Base-by-base conservation (phyloP, 2,888 invertebrate genomes). In the Zaprionus obscuricornis region DNA sequence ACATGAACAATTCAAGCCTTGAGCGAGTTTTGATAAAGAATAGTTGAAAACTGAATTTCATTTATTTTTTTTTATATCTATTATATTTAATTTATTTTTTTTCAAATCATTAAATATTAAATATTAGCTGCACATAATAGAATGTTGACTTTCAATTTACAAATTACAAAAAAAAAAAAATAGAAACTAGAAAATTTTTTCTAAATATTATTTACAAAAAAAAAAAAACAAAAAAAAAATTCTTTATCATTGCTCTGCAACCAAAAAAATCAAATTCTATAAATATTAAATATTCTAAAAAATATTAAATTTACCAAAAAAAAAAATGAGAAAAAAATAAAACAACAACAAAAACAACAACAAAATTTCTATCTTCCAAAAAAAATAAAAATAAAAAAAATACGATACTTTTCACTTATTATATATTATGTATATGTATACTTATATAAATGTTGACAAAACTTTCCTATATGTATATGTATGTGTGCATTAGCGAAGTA, bases 401-500 rank as follows among this genome's bases (percentile, higher is more conserved):
- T 13, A 17, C 43, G 54, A 66, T 59, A 68, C 56, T 74, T 64
- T 65, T 63, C 65, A 73, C 71, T 56, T 51, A 59, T 57, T 43
- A 18, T 43, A 17, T 11, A 11, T 24, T 40, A 33, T 49, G 34
- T 56, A 27, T 51, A 57, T 52, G 34, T 60, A 47, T 60, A 65
- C 20, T 43, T 55, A 50, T n/a, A n/a, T 66, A 59, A 49, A 66
- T 71, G 77, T 66, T 54, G 54, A 63, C 54, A 33, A 62, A 68
- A 33, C 24, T 46, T 22, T 34, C 46, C 7, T 7, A 24, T 39
- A 50, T 26, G 18, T 39, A 26, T 59, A 22, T 59, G 57, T 77
- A 70, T 83, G 72, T 84, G 79, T 79, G 84, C 74, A 84, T 78
- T 69, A 71, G 68, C 57, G 66, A 22, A 50, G 46, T 72, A 64